Percentiles rank a stretch among this genome's conserved stretches.
Conservation (phyloP, 2,888 invertebrate genomes). For the Acholoe squamosa region DNA sequence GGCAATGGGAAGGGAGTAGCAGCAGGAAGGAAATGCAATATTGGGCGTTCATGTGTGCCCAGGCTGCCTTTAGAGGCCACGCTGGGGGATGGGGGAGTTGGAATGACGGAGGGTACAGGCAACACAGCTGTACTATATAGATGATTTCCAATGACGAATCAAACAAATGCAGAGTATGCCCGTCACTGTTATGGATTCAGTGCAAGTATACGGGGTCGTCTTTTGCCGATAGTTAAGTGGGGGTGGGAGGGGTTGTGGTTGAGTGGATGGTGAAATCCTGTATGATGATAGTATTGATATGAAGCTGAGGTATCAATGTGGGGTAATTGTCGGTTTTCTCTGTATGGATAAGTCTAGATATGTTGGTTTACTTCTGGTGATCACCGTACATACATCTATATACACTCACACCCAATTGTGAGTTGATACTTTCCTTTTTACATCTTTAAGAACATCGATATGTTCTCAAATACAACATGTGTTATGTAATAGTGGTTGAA, state of each 20-base stretch:
- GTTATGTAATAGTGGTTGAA: no score
- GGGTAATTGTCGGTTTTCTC: no score
- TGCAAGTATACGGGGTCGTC: neutral
- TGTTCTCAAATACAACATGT: no score
- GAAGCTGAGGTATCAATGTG: no score
- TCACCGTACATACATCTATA: neutral
- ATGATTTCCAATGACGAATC: conserved; percentile 38
- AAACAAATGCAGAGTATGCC: conserved; percentile 24
- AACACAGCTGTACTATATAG: neutral
- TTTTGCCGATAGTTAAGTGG: conserved; percentile 30
- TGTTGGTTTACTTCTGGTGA: neutral
- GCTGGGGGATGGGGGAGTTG: neutral
- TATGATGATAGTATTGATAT: no score
- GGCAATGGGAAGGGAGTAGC: neutral
- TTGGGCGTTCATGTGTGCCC: conserved; percentile 32
- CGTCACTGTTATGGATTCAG: conserved; percentile 24
- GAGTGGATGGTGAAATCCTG: neutral
- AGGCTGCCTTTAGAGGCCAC: neutral
- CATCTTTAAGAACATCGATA: no score
- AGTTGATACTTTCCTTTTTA: no score
- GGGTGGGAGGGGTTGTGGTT: neutral
- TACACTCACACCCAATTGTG: no score
- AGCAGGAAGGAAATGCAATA: conserved; percentile 35
- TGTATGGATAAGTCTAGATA: neutral
- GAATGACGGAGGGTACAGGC: neutral